Evolutionary conservation across 2,888 invertebrate genomes (phyloP).

Genomic region (Hydropsyche betteni): DNA sequence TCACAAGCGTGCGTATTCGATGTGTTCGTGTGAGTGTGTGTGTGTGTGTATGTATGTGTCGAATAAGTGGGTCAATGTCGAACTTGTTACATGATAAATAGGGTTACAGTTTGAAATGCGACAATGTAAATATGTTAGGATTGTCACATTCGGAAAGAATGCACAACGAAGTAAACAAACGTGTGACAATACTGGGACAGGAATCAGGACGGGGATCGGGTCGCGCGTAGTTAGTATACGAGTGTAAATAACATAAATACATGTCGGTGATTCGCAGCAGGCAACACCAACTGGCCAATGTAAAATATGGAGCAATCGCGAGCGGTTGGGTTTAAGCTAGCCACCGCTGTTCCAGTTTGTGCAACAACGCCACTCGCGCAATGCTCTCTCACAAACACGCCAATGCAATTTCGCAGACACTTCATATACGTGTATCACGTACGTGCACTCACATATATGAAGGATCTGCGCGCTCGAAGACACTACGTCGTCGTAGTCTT

Average conservation of each 20-base stretch:
- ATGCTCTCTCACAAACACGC: too few relatives aligned
- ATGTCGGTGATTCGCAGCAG: background rate
- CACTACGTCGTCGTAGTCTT: too few relatives aligned
- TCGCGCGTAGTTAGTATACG: constrained; percentile 1
- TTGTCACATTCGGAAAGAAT: too few relatives aligned
- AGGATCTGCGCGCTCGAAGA: background rate
- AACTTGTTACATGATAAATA: constrained; percentile 7
- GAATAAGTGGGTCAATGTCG: constrained; percentile 22
- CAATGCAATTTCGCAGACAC: too few relatives aligned
- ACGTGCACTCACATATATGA: too few relatives aligned
- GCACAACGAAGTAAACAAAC: too few relatives aligned
- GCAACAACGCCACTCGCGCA: too few relatives aligned
- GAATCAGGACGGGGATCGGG: constrained; percentile 1
- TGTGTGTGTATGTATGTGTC: background rate
- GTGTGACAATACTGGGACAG: background rate
- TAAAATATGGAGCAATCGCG: constrained; percentile 16
- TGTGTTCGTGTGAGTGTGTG: background rate
- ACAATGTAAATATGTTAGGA: too few relatives aligned
- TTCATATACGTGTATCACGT: too few relatives aligned
- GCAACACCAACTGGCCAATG: background rate
- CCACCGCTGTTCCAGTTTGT: too few relatives aligned
- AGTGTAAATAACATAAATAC: constrained; percentile 16
- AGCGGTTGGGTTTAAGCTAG: background rate
- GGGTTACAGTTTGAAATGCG: background rate
- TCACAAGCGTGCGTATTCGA: too few relatives aligned